Evolutionary conservation across 1,140 invertebrate genomes (phyloP).

Genomic region (Drepana arcuata): DNA sequence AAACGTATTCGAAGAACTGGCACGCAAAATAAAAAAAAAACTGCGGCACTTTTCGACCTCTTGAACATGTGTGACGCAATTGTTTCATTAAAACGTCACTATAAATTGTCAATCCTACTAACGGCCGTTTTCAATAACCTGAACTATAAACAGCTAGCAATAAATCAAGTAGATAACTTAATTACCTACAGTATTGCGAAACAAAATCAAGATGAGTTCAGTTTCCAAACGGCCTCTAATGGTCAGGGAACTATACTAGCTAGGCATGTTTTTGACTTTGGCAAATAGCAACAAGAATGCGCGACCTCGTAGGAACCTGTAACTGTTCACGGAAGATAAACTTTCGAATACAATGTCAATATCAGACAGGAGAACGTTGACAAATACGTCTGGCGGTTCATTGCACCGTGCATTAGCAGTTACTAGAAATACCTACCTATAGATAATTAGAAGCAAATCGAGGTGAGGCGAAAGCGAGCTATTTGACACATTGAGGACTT

Average conservation of each 20-base stretch:
- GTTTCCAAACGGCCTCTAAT: conserved; percentile 5
- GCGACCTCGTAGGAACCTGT: conserved; percentile 33
- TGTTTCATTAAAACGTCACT: no score
- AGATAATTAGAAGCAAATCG: conserved; percentile 21
- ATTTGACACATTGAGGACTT: conserved; percentile 22
- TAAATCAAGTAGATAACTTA: no score
- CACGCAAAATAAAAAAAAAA: no score
- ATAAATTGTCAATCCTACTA: no score
- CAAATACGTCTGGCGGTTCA: conserved; percentile 12
- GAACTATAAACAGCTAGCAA: no score
- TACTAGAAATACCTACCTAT: conserved; percentile 7
- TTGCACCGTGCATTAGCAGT: conserved; percentile 7
- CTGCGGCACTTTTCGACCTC: no score
- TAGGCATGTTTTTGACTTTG: conserved; percentile 12
- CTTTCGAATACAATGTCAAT: conserved; percentile 61
- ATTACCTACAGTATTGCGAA: no score
- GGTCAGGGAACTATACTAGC: conserved; percentile 26
- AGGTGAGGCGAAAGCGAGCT: conserved; percentile 31
- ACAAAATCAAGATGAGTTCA: conserved; percentile 9
- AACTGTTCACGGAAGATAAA: conserved; percentile 42
- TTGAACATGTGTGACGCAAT: no score
- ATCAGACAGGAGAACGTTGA: conserved; percentile 18
- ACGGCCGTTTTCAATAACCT: no score
- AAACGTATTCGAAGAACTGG: conserved; percentile 1
- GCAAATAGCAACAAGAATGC: conserved; percentile 31